Conservation (phyloP, 2,113 vertebrate species). For the Melospiza georgiana region DNA sequence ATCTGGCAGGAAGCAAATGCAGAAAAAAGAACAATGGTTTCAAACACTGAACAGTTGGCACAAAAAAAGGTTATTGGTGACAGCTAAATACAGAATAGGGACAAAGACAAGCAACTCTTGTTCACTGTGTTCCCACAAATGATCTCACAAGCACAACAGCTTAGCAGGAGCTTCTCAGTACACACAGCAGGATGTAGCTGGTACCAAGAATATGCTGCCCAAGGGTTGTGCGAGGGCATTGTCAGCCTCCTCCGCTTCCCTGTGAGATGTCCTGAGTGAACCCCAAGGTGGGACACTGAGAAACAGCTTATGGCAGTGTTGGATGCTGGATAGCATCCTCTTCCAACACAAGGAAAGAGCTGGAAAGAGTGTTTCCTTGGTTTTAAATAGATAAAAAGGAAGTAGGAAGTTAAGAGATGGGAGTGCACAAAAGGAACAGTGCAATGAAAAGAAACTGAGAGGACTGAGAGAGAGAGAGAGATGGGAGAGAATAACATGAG, state of each 20-base stretch:
- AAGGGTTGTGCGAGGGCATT: neutral
- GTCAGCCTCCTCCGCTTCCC: neutral
- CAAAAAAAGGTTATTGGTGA: neutral
- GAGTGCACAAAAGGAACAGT: neutral
- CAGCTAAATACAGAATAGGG: neutral
- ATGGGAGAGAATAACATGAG: neutral
- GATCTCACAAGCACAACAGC: neutral
- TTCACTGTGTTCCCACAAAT: neutral
- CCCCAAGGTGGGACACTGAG: neutral
- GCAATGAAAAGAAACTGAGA: neutral
- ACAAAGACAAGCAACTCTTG: neutral
- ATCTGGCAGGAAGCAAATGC: constrained; percentile 10
- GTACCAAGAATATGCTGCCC: neutral
- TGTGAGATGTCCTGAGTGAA: neutral
- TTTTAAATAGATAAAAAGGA: neutral
- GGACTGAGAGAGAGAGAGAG: neutral
- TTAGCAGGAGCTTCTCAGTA: neutral
- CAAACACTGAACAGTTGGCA: neutral
- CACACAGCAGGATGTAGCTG: neutral
- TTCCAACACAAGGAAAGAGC: neutral
- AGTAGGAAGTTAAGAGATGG: neutral
- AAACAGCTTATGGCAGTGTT: neutral
- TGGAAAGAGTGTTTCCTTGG: neutral
- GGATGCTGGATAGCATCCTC: neutral
- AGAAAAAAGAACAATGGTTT: constrained; percentile 4